Conservation (phyloP, 1,140 invertebrate genomes). For the Drosophila nikananu region DNA sequence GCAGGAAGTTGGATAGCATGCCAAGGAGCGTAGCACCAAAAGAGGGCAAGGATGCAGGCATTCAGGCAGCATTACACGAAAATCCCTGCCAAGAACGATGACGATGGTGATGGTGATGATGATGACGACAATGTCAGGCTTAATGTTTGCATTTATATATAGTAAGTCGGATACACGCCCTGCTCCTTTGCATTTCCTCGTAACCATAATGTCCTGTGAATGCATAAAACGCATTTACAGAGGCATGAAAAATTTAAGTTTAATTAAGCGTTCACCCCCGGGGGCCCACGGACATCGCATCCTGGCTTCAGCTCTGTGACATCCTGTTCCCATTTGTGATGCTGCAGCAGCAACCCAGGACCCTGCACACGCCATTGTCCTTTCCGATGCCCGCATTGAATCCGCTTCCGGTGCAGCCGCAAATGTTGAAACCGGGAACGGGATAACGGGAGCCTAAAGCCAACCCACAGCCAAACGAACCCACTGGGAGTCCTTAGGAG, state of each 20-base stretch:
- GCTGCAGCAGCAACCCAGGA: conserved; percentile 15
- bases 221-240: conserved; percentile 70
- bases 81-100: conserved; percentile 51
- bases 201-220: conserved; percentile 41
- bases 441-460: conserved; percentile 33
- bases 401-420: conserved; percentile 63
- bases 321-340: conserved; percentile 66
- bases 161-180: conserved; percentile 18
- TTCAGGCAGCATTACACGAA: conserved; percentile 40
- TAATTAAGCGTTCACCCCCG: conserved; percentile 72
- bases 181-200: conserved; percentile 16
- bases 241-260: conserved; percentile 75
- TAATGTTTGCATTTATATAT: conserved; percentile 46
- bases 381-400: conserved; percentile 69
- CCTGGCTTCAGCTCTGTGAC: conserved; percentile 46
- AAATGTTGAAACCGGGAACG: conserved; percentile 3
- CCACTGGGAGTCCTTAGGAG: conserved; percentile 52
- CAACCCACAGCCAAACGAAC: conserved; percentile 49
- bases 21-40: conserved; percentile 22
- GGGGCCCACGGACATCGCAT: conserved; percentile 53
- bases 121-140: conserved; percentile 41
- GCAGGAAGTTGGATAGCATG: conserved; percentile 30
- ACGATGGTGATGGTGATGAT: conserved; percentile 27
- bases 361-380: conserved; percentile 58
- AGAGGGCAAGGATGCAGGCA: conserved; percentile 33